Evolutionary conservation across 2,888 invertebrate genomes (phyloP), one percentile per base, ranked within the genome.

Genomic region (Hirtodrosophila histrioides): DNA sequence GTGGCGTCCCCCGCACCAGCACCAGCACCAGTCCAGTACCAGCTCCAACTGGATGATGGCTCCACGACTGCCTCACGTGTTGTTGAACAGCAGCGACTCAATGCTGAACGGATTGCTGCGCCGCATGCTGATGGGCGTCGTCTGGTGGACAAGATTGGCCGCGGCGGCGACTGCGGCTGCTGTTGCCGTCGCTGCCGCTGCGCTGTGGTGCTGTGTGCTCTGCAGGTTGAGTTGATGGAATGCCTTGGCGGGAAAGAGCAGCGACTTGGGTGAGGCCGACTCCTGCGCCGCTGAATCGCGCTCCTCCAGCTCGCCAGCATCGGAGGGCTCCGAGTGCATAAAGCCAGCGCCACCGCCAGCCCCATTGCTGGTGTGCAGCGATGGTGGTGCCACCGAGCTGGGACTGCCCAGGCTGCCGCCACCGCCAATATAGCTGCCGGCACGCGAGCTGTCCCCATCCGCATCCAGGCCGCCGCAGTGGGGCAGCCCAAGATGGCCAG

Each of bases 31-130:
- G 17, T 17, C 17, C 17, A 17, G 17, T 17, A 17, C 17, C 58
- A 67, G 69, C 37, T 24, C 33, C 27, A 64, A 10, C n/a, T 39
- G 45, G 40, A 46, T 35, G 8, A 49, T 11, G 17, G 37, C 33
- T 55, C 40, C 50, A 4, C 41, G 41, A 64, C 50, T 80, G 64
- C 85, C 88, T 90, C 90, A 90, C 84, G 90, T 92, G 60, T 91
- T 92, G 83, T 91, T 95, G 89, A 95, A 95, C 88, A 97, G 93
- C 81, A 97, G 92, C 63, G 96, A 96, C 91, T 97, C 97, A 94
- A 97, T 97, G 93, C 97, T 97, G 93, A 97, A 97, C 50, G 97
- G 97, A 92, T 97, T 97, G 61, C 78, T 91, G 77, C 94, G 93
- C 83, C 94, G 88, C 86, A 92, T 91, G 78, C 92, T 92, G 91